Base-by-base conservation (phyloP, 2,113 vertebrate genomes). In the Mastomys natalensis region DNA sequence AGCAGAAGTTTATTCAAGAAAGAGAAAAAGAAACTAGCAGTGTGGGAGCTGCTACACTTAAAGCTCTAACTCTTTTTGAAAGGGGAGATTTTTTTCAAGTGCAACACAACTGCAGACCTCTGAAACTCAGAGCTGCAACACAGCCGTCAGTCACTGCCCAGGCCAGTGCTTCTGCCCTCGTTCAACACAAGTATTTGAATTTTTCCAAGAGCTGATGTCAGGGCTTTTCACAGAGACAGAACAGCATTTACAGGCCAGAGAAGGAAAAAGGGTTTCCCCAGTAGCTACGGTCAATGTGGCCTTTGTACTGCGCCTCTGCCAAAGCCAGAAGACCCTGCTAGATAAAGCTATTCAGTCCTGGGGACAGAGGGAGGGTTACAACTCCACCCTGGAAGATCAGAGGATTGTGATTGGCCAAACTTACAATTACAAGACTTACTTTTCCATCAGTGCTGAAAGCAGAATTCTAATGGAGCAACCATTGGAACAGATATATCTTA, bases 141-240 rank as follows among this genome's bases (percentile, higher is more conserved):
- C 97, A 97, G 55, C 92, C 97, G 98, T 98, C 98, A 98, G 92
- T 80, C 97, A 96, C 97, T 92, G 95, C 90, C 94, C 98, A 97
- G 97, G 98, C 98, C 97, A 99, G 97, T 90, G 98, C 95, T 97
- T 98, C 96, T 96, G 97, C 96, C 93, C 95, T 98, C 97, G 98
- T 98, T 97, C 98, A 98, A 99, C 97, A 98, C 98, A 98, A 98
- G 98, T 97, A 97, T 97, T 98, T 97, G 97, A 98, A 98, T 98
- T 98, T 98, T 99, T 98, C 98, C 98, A 98, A 97, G 98, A 98
- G 98, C 98, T 99, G 98, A 99, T 98, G 98, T 99, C 98, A 99
- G 98, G 98, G 95, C 94, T 98, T 99, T 99, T 98, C 91, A 97
- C 78, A 97, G 98, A 99, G 98, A 99, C 98, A 98, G 99, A 98